Evolutionary conservation across 1,140 invertebrate genomes (phyloP), one percentile per base, ranked within the genome.

Genomic region (Megathymus violae): DNA sequence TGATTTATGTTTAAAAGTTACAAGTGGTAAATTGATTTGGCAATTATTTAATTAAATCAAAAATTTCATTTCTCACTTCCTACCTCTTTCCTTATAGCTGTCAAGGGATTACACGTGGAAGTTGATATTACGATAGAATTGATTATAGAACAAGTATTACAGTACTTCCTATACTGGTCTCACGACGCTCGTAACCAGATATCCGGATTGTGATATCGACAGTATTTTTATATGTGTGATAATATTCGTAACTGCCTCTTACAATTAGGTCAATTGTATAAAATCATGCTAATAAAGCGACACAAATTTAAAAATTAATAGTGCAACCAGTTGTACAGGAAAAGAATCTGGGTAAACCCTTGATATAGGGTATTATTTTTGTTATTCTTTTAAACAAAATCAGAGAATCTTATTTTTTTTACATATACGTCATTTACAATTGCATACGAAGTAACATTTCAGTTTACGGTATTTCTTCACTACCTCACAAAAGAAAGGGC

Each of bases 61-160:
- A 14, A 31, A 27, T 27, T 56, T 16, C 38, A 44, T 56, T 44
- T 31, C 15, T 43, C 22, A 56, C 52, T 56, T 56, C 52, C 52
- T 56, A 56, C 16, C 19, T 56, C 10, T 31, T 7, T 7, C 27
- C 5, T 4, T 31, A 31, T 9, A 7, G 27, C 9, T 31, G 27
- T 4, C 27, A 31, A 31, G 9, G 27, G 27, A 31, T 31, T 31
- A 31, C 27, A 31, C 7, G 7, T 31, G 2, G 19, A 22, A 22
- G 19, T 22, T 22, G 27, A 9, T 31, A 31, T 31, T 31, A 9
- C 27, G 4, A 31, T 9, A 31, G 27, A 31, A 31, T 31, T 7
- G 27, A 31, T 31, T 31, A 31, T 31, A 9, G 27, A 7, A 22
- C 19, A 22, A 1, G 1, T 31, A 7, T 7, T 9, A 31, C 27